phyloP scores from a whole-genome alignment of 2,888 invertebrate species.

The Aleiodes testaceus region DNA sequence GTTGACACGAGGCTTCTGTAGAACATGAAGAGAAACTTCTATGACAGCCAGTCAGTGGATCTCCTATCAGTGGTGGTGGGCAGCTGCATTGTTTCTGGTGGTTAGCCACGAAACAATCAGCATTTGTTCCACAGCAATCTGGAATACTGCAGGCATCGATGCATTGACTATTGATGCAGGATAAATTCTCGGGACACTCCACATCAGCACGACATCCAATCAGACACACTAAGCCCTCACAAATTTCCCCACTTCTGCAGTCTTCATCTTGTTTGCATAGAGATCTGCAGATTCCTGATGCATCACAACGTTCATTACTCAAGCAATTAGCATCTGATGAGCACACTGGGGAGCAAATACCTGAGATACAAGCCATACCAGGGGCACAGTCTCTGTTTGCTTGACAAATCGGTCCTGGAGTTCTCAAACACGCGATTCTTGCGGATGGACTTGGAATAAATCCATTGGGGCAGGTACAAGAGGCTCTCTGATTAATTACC shows the following conservation, averaged over 20 bases:
- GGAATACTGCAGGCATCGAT: constrained; percentile 83
- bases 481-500: constrained; percentile 85
- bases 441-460: constrained; percentile 92
- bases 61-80: constrained; percentile 81
- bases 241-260: constrained; percentile 90
- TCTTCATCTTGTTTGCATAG: constrained; percentile 89
- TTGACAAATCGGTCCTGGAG: constrained; percentile 83
- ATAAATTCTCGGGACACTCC: constrained; percentile 82
- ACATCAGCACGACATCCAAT: constrained; percentile 87
- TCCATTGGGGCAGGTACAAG: constrained; percentile 85
- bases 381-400: constrained; percentile 84
- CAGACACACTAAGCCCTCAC: constrained; percentile 85
- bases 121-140: constrained; percentile 89
- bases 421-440: constrained; percentile 89
- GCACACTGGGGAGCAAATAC: constrained; percentile 85
- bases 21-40: constrained; percentile 80
- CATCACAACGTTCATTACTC: constrained; percentile 86
- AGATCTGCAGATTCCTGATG: constrained; percentile 85
- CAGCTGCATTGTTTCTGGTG: constrained; percentile 86
- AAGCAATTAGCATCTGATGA: constrained; percentile 84
- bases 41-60: constrained; percentile 83
- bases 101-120: constrained; percentile 80
- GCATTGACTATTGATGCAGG: constrained; percentile 88
- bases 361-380: constrained; percentile 83
- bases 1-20: constrained; percentile 80